These are phyloP conservation scores for Symphodus melops DNA, from an alignment of 2,113 vertebrate species.

Conservation along the genomic window DNA sequence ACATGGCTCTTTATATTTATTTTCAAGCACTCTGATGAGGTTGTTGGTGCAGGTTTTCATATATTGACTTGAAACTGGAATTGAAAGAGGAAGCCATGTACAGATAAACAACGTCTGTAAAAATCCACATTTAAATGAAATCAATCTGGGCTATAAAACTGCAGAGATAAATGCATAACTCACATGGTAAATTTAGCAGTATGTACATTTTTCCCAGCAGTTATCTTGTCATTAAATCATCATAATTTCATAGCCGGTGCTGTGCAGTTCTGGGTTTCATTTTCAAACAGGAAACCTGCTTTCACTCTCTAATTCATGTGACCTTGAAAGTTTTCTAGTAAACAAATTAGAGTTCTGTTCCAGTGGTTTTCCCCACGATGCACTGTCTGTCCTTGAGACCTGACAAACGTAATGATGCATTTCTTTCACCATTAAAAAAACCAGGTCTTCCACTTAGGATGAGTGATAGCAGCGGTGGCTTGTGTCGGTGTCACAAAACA, in stretches of 20 bases:
- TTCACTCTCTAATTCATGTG: not conserved
- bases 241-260: no score
- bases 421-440: no score
- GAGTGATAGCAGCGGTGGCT: no score
- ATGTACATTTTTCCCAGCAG: no score
- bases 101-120: not conserved
- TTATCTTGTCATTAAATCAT: no score
- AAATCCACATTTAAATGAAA: not conserved
- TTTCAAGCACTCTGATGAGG: not conserved
- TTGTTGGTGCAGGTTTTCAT: not conserved
- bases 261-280: not conserved
- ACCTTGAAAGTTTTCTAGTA: not conserved
- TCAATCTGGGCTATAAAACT: not conserved
- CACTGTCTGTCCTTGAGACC: no score
- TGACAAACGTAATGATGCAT: no score
- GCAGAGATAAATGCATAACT: not conserved
- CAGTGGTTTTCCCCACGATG: not conserved
- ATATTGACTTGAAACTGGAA: not conserved
- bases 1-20: not conserved
- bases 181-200: no score
- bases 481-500: no score
- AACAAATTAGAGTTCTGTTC: not conserved
- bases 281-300: not conserved
- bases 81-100: conserved; percentile 1
- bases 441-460: no score